phyloP scores from a whole-genome alignment of 1,140 invertebrate genomes.

The Hetaerina americana region DNA sequence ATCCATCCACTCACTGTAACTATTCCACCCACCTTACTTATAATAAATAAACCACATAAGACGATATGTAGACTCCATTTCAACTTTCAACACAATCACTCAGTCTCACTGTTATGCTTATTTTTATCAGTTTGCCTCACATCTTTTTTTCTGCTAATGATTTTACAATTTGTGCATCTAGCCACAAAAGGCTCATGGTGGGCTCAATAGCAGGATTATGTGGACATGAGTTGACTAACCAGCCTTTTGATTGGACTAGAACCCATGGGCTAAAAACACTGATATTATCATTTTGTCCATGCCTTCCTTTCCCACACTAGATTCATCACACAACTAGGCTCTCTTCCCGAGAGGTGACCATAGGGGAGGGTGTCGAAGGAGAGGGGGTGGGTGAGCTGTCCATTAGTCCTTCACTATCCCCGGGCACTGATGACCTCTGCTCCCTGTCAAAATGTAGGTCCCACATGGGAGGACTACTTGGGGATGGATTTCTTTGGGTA shows the following conservation, averaged over 20 bases:
- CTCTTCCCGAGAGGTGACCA: slow-evolving; percentile 28
- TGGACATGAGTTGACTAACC: no score
- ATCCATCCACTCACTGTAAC: neutral
- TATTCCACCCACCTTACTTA: neutral
- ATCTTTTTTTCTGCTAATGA: no score
- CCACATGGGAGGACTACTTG: slow-evolving; percentile 15
- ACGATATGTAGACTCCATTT: neutral
- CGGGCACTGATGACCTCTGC: neutral
- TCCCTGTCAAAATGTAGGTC: slow-evolving; percentile 21
- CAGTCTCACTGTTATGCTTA: neutral
- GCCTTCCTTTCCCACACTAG: neutral
- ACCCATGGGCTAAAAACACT: no score
- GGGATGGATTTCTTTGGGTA: neutral
- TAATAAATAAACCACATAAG: neutral
- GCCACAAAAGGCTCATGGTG: no score
- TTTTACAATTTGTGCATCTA: no score
- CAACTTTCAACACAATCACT: neutral
- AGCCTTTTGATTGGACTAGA: no score
- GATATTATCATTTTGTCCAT: no score
- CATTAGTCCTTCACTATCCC: slow-evolving; percentile 16
- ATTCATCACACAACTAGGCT: slow-evolving; percentile 18
- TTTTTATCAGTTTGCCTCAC: neutral
- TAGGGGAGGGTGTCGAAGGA: slow-evolving; percentile 26
- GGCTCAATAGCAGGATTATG: no score
- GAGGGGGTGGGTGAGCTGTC: slow-evolving; percentile 21